A percentile compares a stretch with the other conserved stretches of the same genome.
Conservation (phyloP, 1,140 invertebrate genomes). For the Kradibia gibbosae region DNA sequence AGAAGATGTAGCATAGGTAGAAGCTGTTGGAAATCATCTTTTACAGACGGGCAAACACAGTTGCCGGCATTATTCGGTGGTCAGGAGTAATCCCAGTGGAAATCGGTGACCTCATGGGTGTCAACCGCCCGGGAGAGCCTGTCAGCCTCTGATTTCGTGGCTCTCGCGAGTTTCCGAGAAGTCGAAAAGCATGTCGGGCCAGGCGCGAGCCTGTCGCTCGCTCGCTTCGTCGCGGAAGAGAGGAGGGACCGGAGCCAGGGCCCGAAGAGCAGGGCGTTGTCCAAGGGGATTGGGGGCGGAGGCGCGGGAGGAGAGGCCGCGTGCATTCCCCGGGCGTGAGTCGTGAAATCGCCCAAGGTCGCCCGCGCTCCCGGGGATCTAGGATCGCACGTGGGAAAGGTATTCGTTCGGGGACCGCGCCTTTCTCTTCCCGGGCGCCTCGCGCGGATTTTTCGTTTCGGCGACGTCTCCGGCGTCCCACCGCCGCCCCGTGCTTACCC, state of each 20-base stretch:
- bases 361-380: neutral
- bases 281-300: neutral
- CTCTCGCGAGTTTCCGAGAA: constrained; percentile 15
- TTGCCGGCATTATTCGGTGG: too few species aligned
- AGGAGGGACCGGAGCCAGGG: neutral
- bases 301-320: constrained; percentile 20
- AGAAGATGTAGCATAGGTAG: too few species aligned
- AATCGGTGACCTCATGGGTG: neutral
- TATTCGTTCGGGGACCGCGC: constrained; percentile 28
- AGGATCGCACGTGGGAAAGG: constrained; percentile 56
- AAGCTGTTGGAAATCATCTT: too few species aligned
- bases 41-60: too few species aligned
- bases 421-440: constrained; percentile 30
- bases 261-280: neutral
- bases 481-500: too few species aligned
- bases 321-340: constrained; percentile 53
- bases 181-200: constrained; percentile 4
- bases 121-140: neutral
- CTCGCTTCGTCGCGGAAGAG: neutral
- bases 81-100: too few species aligned
- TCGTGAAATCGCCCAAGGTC: constrained; percentile 57
- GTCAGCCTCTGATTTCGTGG: too few species aligned
- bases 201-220: neutral
- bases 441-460: neutral
- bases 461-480: neutral